These are phyloP conservation scores for Oryzias woworae DNA, from an alignment of 2,113 vertebrate genomes.

Conservation along the genomic window DNA sequence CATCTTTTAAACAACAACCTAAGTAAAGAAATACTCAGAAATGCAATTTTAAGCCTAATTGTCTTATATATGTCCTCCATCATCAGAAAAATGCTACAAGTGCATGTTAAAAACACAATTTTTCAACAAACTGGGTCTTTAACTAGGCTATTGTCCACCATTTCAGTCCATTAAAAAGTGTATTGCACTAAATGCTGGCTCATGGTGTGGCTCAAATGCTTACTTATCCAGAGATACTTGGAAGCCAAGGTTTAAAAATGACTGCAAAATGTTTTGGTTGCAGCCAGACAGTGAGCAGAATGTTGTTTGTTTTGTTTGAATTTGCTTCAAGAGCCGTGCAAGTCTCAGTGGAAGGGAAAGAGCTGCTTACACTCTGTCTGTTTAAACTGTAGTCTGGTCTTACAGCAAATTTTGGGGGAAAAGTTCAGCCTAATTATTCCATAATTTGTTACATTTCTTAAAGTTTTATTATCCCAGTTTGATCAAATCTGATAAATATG, in stretches of 20 bases:
- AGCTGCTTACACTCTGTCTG: not conserved
- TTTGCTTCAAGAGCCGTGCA: not conserved
- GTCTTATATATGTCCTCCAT: too few species aligned
- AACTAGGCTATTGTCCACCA: too few species aligned
- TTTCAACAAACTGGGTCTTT: too few species aligned
- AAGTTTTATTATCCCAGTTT: too few species aligned
- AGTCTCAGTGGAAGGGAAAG: not conserved
- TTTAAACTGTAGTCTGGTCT: not conserved
- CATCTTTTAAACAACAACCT: too few species aligned
- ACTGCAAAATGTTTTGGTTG: constrained; percentile 9
- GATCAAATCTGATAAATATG: too few species aligned
- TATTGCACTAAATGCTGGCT: not conserved
- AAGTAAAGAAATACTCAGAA: too few species aligned
- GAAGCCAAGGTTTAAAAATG: not conserved
- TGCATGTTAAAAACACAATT: too few species aligned
- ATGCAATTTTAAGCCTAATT: too few species aligned
- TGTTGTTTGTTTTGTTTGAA: constrained; percentile 28
- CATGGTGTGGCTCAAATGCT: not conserved
- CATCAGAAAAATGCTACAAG: too few species aligned
- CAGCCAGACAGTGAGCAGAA: constrained; percentile 3
- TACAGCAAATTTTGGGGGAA: not conserved
- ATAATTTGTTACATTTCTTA: not conserved
- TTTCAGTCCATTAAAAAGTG: too few species aligned
- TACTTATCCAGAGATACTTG: constrained; percentile 16
- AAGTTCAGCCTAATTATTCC: not conserved